These are phyloP conservation scores for Eospalax fontanierii DNA, from an alignment of 2,797 vertebrate species.

Conservation along the genomic window DNA sequence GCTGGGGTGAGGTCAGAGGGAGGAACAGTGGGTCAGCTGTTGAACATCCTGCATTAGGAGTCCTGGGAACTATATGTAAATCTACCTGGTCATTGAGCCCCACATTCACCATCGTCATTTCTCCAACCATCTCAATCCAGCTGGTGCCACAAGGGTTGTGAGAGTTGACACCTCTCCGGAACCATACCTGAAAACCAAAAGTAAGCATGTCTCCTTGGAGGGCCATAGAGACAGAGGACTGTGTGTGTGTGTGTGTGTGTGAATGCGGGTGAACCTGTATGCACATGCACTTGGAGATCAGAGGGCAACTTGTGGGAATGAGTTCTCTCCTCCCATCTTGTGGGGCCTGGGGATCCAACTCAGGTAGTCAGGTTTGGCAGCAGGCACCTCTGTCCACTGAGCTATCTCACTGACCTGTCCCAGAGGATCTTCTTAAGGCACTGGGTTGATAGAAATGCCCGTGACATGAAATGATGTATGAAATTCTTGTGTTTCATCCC, in stretches of 20 bases:
- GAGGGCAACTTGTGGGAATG: neutral
- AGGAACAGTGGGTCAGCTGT: neutral
- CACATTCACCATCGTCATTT: conserved; percentile 97
- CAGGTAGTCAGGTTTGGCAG: neutral
- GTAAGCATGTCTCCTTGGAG: neutral
- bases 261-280: neutral
- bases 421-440: neutral
- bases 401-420: neutral
- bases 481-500: neutral
- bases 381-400: neutral
- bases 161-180: conserved; percentile 96
- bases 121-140: conserved; percentile 98
- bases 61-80: conserved; percentile 73
- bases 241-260: too few species aligned
- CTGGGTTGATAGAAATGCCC: neutral
- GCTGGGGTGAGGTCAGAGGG: rapidly evolving
- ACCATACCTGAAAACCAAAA: conserved; percentile 94
- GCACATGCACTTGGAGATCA: neutral
- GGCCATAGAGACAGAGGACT: neutral
- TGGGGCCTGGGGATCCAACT: neutral
- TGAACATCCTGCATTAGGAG: too few species aligned
- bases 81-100: conserved; percentile 98
- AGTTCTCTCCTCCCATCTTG: neutral
- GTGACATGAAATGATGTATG: neutral
- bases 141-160: conserved; percentile 97